phyloP scores from a whole-genome alignment of 2,888 invertebrate species.

The Gymnoscelis rufifasciata region DNA sequence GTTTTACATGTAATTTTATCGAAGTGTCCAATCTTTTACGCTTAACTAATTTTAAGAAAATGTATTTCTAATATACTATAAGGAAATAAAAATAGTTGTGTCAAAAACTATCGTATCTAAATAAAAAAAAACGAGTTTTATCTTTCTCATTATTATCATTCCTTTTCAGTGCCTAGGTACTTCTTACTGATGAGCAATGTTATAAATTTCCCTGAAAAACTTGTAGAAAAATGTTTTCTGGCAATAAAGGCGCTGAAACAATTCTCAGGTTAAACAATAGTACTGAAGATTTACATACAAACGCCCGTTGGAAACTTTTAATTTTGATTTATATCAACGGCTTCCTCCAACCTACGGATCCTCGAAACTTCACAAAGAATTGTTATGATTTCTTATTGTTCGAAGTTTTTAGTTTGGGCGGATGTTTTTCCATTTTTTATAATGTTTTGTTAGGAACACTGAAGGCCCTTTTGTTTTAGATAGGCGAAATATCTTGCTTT shows the following conservation, averaged over 20 bases:
- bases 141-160: background rate
- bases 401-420: constrained; percentile 13
- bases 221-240: background rate
- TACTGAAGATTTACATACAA: constrained; percentile 27
- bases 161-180: background rate
- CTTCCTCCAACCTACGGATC: constrained; percentile 20
- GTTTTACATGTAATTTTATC: no score
- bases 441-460: constrained; percentile 7
- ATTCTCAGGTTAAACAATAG: constrained; percentile 21
- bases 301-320: constrained; percentile 28
- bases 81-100: no score
- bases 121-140: no score
- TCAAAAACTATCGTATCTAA: no score
- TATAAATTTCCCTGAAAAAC: background rate
- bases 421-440: constrained; percentile 15
- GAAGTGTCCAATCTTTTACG: no score
- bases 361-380: constrained; percentile 13
- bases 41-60: no score
- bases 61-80: no score
- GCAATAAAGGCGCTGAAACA: constrained; percentile 1
- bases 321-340: constrained; percentile 29
- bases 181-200: no score
- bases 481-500: no score
- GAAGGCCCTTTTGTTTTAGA: background rate
- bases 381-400: constrained; percentile 26